These are phyloP conservation scores for Agonopterix heracliana DNA, from an alignment of 2,888 invertebrate species.

Conservation along the genomic window DNA sequence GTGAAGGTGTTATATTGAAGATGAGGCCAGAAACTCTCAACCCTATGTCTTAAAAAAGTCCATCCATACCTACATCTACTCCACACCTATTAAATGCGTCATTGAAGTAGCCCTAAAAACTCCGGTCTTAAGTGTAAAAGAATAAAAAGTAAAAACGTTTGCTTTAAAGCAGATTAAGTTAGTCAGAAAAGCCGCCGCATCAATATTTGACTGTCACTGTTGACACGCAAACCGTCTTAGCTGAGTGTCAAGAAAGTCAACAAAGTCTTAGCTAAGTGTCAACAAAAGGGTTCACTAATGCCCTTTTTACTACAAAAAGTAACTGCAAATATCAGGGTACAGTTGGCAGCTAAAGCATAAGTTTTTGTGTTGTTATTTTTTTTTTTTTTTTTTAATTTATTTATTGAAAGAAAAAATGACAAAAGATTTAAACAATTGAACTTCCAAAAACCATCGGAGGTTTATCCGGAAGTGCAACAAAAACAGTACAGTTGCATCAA, in stretches of 20 bases:
- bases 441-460: no score
- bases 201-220: slow-evolving; percentile 63
- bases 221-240: slow-evolving; percentile 74
- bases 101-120: slow-evolving; percentile 23
- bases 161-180: slow-evolving; percentile 52
- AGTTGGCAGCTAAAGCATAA: background rate
- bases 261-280: slow-evolving; percentile 57
- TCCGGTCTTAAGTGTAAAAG: slow-evolving; percentile 31
- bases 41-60: no score
- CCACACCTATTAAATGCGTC: slow-evolving; percentile 18
- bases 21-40: no score
- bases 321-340: slow-evolving; percentile 50
- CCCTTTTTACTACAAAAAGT: slow-evolving; percentile 60
- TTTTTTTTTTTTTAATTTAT: no score
- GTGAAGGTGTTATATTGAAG: no score
- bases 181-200: slow-evolving; percentile 60
- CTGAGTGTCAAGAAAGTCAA: slow-evolving; percentile 28
- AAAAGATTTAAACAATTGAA: no score
- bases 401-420: no score
- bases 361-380: background rate
- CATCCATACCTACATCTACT: background rate
- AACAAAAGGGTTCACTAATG: slow-evolving; percentile 75
- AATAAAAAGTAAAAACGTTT: slow-evolving; percentile 35
- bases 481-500: no score
- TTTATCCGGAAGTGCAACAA: no score